These are phyloP conservation scores for Lepidochitona cinerea DNA, from an alignment of 2,888 invertebrate species.

Conservation along the genomic window DNA sequence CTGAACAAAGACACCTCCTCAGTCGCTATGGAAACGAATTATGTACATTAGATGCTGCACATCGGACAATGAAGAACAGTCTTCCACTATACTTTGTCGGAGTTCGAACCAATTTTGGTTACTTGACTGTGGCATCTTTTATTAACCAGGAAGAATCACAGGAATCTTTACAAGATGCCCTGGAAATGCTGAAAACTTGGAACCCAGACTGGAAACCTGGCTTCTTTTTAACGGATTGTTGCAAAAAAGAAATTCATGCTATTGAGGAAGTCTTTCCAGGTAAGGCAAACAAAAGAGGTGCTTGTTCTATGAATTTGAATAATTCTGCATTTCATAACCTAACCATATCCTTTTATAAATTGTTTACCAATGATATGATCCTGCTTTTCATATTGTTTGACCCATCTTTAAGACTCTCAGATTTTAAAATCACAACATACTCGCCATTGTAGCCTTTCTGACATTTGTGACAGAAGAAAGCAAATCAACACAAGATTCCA, in stretches of 20 bases:
- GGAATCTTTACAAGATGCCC: slow-evolving; percentile 21
- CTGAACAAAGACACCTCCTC: slow-evolving; percentile 24
- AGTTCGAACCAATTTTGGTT: slow-evolving; percentile 33
- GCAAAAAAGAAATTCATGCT: slow-evolving; percentile 25
- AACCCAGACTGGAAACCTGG: slow-evolving; percentile 24
- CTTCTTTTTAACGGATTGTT: slow-evolving; percentile 25
- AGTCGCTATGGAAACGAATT: slow-evolving; percentile 32
- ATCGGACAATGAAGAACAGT: slow-evolving; percentile 29
- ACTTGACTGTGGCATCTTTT: slow-evolving; percentile 25
- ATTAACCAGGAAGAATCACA: slow-evolving; percentile 21
- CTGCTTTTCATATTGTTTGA: no score
- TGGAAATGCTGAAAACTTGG: slow-evolving; percentile 19
- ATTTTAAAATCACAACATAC: no score
- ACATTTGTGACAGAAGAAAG: no score
- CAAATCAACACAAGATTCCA: no score
- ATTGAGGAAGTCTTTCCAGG: slow-evolving; percentile 26
- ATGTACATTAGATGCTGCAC: slow-evolving; percentile 30
- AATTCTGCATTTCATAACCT: no score
- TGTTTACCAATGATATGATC: no score
- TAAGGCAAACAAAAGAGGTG: no score
- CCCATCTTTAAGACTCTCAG: no score
- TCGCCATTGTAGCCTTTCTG: no score
- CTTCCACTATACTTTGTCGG: slow-evolving; percentile 32
- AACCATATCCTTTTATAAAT: no score
- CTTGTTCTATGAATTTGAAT: background rate